Conservation (phyloP, 2,113 vertebrate genomes). For the Sebastes fasciatus region DNA sequence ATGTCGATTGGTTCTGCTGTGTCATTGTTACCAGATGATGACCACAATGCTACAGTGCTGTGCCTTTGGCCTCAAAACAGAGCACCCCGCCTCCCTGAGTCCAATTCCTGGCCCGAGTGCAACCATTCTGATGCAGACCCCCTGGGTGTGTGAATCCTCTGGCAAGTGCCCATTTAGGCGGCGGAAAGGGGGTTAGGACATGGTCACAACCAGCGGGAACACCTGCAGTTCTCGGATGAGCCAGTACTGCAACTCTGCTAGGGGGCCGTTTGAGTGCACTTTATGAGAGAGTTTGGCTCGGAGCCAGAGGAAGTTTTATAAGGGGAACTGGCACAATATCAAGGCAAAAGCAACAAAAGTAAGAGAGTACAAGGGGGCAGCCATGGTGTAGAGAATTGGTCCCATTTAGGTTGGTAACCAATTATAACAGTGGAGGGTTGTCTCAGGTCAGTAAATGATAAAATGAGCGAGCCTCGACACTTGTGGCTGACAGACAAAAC, state of each 20-base stretch:
- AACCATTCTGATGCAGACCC: constrained; percentile 70
- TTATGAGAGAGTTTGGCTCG: constrained; percentile 44
- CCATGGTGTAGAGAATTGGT: constrained; percentile 49
- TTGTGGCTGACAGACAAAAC: constrained; percentile 70
- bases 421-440: constrained; percentile 69
- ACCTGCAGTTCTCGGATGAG: constrained; percentile 74
- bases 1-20: constrained; percentile 75
- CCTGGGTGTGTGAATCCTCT: constrained; percentile 71
- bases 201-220: constrained; percentile 58
- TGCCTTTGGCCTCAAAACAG: constrained; percentile 63
- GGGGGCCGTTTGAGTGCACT: constrained; percentile 67
- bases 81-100: constrained; percentile 47
- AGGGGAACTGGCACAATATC: constrained; percentile 65
- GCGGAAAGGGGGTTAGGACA: constrained; percentile 64
- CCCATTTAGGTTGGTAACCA: constrained; percentile 63
- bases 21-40: constrained; percentile 79
- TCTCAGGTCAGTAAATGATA: constrained; percentile 77
- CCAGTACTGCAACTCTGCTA: constrained; percentile 48
- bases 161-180: constrained; percentile 62
- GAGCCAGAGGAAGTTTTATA: constrained; percentile 64
- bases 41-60: constrained; percentile 67
- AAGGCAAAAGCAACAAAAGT: constrained; percentile 57
- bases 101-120: constrained; percentile 60
- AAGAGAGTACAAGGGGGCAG: constrained; percentile 50
- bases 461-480: constrained; percentile 61